phyloP scores from a whole-genome alignment of 2,888 invertebrate species.

The Imbricaverruca yamaguchii region DNA sequence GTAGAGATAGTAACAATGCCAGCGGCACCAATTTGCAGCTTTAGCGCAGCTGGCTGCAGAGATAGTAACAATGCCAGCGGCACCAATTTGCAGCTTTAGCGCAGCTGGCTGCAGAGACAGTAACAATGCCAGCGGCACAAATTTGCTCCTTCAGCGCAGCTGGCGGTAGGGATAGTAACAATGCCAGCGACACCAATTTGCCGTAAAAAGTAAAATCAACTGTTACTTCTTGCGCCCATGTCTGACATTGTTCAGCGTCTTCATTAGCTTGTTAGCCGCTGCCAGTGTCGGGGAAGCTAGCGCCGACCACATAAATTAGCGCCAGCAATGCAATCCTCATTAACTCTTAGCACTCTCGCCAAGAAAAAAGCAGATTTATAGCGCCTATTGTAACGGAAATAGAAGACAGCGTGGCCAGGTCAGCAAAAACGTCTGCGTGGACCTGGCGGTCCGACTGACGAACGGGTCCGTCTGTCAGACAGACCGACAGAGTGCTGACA shows the following conservation, averaged over 20 bases:
- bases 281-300: background rate
- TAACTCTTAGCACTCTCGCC: slow-evolving; percentile 3
- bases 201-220: slow-evolving; percentile 15
- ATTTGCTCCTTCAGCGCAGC: background rate
- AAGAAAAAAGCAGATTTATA: background rate
- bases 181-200: slow-evolving; percentile 2
- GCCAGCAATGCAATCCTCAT: slow-evolving; percentile 18
- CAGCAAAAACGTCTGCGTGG: background rate
- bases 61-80: background rate
- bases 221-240: background rate
- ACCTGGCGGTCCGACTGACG: background rate
- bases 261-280: slow-evolving; percentile 2
- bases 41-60: background rate
- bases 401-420: slow-evolving; percentile 3
- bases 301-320: background rate
- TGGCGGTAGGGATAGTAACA: background rate
- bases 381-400: slow-evolving; percentile 18
- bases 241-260: background rate
- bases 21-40: no score
- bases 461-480: background rate
- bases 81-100: background rate
- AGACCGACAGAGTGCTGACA: background rate
- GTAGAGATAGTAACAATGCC: no score
- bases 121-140: background rate
- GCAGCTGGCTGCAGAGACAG: background rate